Conservation (phyloP, 2,888 invertebrate genomes). For the Amphipoea oculea region DNA sequence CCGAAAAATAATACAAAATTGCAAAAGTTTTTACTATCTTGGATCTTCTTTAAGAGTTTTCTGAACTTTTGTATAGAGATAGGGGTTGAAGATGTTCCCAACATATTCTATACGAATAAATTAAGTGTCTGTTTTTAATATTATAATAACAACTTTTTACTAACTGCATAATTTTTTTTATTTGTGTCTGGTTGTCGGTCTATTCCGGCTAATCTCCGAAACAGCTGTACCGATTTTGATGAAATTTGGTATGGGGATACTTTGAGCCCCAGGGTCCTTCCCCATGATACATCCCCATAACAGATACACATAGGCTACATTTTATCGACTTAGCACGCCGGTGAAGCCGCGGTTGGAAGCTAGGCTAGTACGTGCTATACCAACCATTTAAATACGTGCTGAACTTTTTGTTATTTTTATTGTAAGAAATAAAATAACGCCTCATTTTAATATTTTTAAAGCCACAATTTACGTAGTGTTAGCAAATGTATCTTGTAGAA, state of each 20-base stretch:
- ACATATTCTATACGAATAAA: not conserved
- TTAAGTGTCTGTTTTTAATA: not conserved
- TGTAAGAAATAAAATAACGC: not conserved
- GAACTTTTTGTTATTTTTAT: not conserved
- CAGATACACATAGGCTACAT: not conserved
- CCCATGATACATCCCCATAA: not conserved
- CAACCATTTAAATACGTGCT: not conserved
- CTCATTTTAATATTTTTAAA: not conserved
- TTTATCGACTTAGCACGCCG: not conserved
- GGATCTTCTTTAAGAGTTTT: slow-evolving; percentile 33
- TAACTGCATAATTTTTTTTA: no score
- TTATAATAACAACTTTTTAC: not conserved
- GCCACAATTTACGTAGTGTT: not conserved
- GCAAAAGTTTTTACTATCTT: slow-evolving; percentile 51
- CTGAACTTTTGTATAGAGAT: slow-evolving; percentile 35
- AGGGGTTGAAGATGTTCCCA: slow-evolving; percentile 4
- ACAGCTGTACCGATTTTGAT: not conserved
- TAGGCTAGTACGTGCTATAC: not conserved
- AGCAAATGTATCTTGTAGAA: not conserved
- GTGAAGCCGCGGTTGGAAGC: rapidly evolving
- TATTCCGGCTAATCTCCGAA: not conserved
- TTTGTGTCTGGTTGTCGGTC: not conserved
- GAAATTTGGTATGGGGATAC: not conserved
- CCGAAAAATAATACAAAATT: slow-evolving; percentile 48
- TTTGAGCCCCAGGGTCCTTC: not conserved